Base-by-base conservation (phyloP, 2,113 vertebrate species). In the Neotragus moschatus region DNA sequence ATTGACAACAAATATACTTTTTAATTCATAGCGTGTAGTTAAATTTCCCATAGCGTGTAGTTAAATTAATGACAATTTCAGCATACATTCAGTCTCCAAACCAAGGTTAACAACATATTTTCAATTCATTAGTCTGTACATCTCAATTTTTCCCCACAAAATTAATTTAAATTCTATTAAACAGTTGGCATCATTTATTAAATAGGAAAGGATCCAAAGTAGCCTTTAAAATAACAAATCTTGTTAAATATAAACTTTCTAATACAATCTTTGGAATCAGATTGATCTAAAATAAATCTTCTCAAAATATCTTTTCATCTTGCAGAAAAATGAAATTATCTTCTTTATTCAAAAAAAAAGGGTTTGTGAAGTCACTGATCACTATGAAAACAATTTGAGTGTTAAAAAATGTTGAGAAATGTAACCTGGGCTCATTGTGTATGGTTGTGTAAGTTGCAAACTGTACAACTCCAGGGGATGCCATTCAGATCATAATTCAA, bases 141-240 rank as follows among this genome's bases (percentile, higher is more conserved):
- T 53, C 66, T 92, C 91, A 43, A 15, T 93, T 94, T 70, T 86
- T 77, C 36, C 58, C 90, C 36, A 39, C 75, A 90, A 97, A 96
- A 94, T 89, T 95, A 79, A 95, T 60, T 86, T 96, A 91, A 84
- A 92, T 81, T 92, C 58, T 87, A 77, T 77, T 92, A 88, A 91
- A 91, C 47, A 94, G 33, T 77, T 84, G 75, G 16, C 66, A 82
- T 88, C 33, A 81, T 39, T 97, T 94, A 90, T 70, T 87, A 96
- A 95, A n/a, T 81, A 95, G 47, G 88, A 96, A 92, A 89, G 10
- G 36, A 56, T 80, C 61, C 80, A 87, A 95, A 88, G 79, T 56
- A 36, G 43, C 51, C 93, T 88, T 90, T 85, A 85, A 91, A 82
- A 95, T 51, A 81, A n/a, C 19, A 81, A 81, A n/a, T 81, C 79